A percentile compares a stretch with the other conserved stretches of the same genome.
Conservation (phyloP, 92 coral and sea anemone genomes). For the Ricordea florida region DNA sequence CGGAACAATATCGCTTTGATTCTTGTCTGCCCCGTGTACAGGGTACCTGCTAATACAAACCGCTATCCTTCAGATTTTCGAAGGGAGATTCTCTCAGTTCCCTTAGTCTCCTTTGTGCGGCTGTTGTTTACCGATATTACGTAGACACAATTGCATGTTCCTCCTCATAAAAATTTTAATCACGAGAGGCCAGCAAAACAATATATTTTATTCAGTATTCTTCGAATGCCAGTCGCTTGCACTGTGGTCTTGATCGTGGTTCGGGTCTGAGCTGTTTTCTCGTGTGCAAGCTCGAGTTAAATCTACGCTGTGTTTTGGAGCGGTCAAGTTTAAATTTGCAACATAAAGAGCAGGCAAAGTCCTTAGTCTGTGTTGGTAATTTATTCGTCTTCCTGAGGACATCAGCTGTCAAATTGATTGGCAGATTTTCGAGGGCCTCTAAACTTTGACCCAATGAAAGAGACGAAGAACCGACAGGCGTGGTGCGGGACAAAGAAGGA, state of each 20-base stretch:
- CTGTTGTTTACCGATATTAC: neutral
- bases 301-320: neutral
- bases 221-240: neutral
- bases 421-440: constrained; percentile 23
- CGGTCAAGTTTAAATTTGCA: constrained; percentile 13
- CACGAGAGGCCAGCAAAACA: neutral
- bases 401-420: constrained; percentile 50
- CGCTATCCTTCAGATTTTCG: neutral
- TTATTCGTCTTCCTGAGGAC: constrained; percentile 27
- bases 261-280: neutral
- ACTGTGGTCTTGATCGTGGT: neutral
- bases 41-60: constrained; percentile 9
- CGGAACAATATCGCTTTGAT: neutral
- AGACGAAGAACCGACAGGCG: constrained; percentile 52
- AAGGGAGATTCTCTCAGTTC: neutral
- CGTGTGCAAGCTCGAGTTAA: neutral
- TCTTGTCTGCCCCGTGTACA: neutral
- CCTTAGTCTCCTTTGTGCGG: neutral
- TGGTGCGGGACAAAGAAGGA: constrained; percentile 75
- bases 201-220: neutral
- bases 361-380: constrained; percentile 26
- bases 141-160: constrained; percentile 17
- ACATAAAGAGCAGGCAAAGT: constrained; percentile 4
- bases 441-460: constrained; percentile 27
- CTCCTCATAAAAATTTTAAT: constrained; percentile 19